phyloP scores from a whole-genome alignment of 2,113 vertebrate species.

The Hirundichthys speculiger region DNA sequence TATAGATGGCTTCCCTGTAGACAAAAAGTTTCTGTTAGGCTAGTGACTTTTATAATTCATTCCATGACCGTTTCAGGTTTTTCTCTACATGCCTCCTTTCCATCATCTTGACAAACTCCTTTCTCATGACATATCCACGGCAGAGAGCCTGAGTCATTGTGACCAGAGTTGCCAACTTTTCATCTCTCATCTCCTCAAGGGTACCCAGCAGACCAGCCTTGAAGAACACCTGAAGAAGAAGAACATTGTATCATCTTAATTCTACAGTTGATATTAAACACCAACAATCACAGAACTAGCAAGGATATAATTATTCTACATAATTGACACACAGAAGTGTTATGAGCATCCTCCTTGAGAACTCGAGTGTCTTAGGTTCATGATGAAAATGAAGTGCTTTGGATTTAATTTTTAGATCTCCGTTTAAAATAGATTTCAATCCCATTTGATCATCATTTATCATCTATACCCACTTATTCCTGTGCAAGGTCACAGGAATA shows the following conservation, averaged over 20 bases:
- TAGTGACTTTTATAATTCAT: neutral
- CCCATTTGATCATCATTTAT: too few relatives aligned
- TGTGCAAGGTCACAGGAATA: too few relatives aligned
- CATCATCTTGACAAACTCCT: conserved; percentile 79
- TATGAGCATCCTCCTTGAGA: too few relatives aligned
- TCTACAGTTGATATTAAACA: too few relatives aligned
- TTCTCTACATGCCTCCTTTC: conserved; percentile 61
- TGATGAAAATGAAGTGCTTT: too few relatives aligned
- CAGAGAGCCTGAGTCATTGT: conserved; percentile 80
- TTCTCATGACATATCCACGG: conserved; percentile 74
- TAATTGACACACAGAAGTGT: too few relatives aligned
- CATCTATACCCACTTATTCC: too few relatives aligned
- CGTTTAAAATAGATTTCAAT: too few relatives aligned
- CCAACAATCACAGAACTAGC: too few relatives aligned
- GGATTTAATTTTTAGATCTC: too few relatives aligned
- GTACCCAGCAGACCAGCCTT: conserved; percentile 92
- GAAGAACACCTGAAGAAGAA: conserved; percentile 88
- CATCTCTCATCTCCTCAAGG: conserved; percentile 94
- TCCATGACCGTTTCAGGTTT: neutral
- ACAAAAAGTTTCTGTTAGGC: neutral
- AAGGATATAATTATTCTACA: too few relatives aligned
- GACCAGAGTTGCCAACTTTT: conserved; percentile 84
- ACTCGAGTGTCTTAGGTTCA: too few relatives aligned
- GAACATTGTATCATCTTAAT: neutral
- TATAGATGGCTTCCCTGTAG: conserved; percentile 82